These are phyloP conservation scores for Eulimnadia texana DNA, from an alignment of 1,140 invertebrate species.

Conservation along the genomic window DNA sequence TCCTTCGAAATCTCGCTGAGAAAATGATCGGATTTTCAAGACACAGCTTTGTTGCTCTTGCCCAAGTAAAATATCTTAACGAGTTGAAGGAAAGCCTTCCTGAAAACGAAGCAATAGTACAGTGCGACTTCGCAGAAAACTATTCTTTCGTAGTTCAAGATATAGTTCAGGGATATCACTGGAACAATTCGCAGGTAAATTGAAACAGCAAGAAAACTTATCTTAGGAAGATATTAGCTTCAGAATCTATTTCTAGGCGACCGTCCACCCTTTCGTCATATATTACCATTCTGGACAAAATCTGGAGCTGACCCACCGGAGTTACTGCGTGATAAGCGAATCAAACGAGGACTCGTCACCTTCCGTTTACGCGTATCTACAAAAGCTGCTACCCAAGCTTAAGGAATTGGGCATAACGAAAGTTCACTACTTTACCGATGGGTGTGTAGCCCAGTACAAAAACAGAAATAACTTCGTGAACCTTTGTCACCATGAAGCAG, in stretches of 20 bases:
- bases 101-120: background rate
- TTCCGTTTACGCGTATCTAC: background rate
- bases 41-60: background rate
- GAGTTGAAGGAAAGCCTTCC: background rate
- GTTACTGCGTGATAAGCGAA: background rate
- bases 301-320: background rate
- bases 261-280: background rate
- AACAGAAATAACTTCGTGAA: slow-evolving; percentile 26
- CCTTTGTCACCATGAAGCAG: slow-evolving; percentile 23
- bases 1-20: background rate
- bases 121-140: background rate
- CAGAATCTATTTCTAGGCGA: background rate
- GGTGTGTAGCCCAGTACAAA: slow-evolving; percentile 26
- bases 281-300: background rate
- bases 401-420: background rate
- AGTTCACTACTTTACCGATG: slow-evolving; percentile 23
- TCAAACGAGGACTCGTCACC: background rate
- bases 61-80: background rate
- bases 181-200: background rate
- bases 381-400: background rate
- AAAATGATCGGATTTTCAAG: background rate
- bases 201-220: background rate
- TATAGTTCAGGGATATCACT: background rate
- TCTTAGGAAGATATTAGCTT: background rate
- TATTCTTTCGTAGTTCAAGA: background rate